Conservation (phyloP, 53 echinoderm and acorn worm species). For the Astropecten irregularis region DNA sequence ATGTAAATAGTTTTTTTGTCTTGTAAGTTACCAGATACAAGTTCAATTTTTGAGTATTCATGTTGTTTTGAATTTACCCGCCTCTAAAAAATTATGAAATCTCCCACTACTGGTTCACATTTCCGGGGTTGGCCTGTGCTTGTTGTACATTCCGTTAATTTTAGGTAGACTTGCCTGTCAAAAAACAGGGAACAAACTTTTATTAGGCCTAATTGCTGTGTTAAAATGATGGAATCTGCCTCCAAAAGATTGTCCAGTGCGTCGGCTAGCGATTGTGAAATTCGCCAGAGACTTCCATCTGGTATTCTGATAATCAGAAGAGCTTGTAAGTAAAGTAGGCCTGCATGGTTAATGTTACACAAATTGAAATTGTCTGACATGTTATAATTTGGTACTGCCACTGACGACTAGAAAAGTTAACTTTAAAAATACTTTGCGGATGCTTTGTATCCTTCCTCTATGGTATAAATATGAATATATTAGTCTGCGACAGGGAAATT, state of each 20-base stretch:
- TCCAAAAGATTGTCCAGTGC: conserved; percentile 23
- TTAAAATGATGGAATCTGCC: conserved; percentile 20
- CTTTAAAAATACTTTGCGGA: neutral
- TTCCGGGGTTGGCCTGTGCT: conserved; percentile 19
- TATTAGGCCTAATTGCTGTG: neutral
- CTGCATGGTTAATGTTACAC: neutral
- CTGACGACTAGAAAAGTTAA: neutral
- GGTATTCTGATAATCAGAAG: neutral
- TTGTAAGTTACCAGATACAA: neutral
- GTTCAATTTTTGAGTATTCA: too few species aligned
- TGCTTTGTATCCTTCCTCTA: neutral
- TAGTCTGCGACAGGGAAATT: too few species aligned
- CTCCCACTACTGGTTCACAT: neutral
- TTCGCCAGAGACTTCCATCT: conserved; percentile 24
- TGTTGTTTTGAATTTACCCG: too few species aligned
- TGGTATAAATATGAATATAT: too few species aligned
- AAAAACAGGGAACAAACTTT: neutral
- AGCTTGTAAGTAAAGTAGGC: conserved; percentile 43
- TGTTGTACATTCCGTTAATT: neutral
- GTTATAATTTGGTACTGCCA: neutral
- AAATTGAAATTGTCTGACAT: neutral
- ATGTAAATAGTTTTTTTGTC: neutral
- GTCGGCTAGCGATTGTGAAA: conserved; percentile 11
- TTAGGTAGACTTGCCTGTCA: too few species aligned
- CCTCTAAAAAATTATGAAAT: neutral